Evolutionary conservation across 2,888 invertebrate genomes (phyloP).

Genomic region (Drosophila suboccidentalis): DNA sequence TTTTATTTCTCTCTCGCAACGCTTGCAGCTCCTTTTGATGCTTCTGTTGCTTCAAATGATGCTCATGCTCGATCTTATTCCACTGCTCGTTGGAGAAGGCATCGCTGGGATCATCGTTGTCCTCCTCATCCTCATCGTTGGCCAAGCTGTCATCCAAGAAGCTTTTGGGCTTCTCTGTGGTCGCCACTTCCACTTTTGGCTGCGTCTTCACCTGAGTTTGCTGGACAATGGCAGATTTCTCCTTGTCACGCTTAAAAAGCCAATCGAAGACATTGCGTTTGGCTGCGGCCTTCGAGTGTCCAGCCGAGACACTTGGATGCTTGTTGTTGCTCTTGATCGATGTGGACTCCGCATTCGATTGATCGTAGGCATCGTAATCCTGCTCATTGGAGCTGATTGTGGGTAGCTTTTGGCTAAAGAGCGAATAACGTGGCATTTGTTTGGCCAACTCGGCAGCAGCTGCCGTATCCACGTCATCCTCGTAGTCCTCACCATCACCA

Average conservation of each 20-base stretch:
- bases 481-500: conserved; percentile 52
- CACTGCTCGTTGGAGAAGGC: conserved; percentile 83
- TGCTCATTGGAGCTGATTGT: conserved; percentile 42
- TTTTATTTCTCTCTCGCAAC: conserved; percentile 55
- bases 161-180: conserved; percentile 28
- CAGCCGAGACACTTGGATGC: conserved; percentile 60
- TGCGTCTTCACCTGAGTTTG: conserved; percentile 9
- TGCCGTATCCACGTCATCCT: conserved; percentile 36
- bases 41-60: conserved; percentile 76
- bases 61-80: conserved; percentile 85
- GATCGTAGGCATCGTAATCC: conserved; percentile 59
- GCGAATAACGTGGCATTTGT: conserved; percentile 73
- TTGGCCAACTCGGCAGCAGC: conserved; percentile 56
- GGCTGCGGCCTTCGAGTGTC: conserved; percentile 55
- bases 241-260: conserved; percentile 55
- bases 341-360: conserved; percentile 6
- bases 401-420: conserved; percentile 66
- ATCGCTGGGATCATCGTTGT: conserved; percentile 66
- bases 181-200: conserved; percentile 1
- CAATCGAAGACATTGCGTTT: conserved; percentile 72
- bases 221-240: conserved; percentile 23
- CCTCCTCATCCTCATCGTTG: conserved; percentile 11
- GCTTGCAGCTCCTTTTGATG: conserved; percentile 79
- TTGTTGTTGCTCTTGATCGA: conserved; percentile 26
- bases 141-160: conserved; percentile 5